Percentiles rank a stretch among this genome's conserved stretches.
Conservation (phyloP, 2,888 invertebrate genomes). For the Diaphora mendica region DNA sequence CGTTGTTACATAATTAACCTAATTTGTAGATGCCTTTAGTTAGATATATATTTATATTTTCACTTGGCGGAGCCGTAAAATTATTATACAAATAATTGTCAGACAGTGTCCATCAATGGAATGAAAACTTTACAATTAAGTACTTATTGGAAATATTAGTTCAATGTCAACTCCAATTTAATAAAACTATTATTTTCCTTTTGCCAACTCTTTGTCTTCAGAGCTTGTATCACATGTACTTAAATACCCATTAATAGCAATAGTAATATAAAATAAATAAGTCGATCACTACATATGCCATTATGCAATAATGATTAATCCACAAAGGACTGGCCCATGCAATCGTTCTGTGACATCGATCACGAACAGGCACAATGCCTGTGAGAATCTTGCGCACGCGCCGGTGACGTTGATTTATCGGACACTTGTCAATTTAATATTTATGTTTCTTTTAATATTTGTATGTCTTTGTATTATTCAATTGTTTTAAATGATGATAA, state of each 20-base stretch:
- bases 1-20: constrained; percentile 15
- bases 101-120: no score
- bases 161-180: not conserved
- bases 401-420: constrained; percentile 47
- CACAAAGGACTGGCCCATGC: not conserved
- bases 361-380: constrained; percentile 16
- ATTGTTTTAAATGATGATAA: no score
- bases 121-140: no score
- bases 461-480: not conserved
- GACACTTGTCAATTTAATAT: constrained; percentile 24
- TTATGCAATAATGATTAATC: not conserved
- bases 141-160: not conserved
- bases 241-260: not conserved
- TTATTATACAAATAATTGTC: not conserved
- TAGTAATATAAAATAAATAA: not conserved
- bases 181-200: no score
- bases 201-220: no score
- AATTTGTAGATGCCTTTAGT: constrained; percentile 16
- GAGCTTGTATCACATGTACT: not conserved
- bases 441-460: constrained; percentile 6
- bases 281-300: not conserved
- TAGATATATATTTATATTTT: constrained; percentile 1
- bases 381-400: constrained; percentile 21
- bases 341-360: constrained; percentile 7
- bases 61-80: not conserved